phyloP scores from a whole-genome alignment of 2,888 invertebrate species.

The Nebria brevicollis region DNA sequence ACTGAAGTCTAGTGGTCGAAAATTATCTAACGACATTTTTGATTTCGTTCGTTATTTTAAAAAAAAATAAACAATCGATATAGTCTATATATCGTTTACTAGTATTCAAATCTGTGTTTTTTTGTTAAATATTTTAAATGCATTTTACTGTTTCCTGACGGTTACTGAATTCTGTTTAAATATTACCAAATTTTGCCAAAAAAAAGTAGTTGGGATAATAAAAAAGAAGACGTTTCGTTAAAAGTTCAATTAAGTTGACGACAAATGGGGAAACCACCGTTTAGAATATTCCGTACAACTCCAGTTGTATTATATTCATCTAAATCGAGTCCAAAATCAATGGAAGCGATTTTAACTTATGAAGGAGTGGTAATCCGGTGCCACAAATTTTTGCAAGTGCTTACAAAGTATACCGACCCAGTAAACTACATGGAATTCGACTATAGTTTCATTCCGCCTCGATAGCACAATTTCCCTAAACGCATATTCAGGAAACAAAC shows the following conservation, averaged over 20 bases:
- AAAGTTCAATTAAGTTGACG: constrained; percentile 22
- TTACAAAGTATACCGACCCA: constrained; percentile 26
- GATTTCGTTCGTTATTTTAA: too few species aligned
- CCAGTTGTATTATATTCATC: constrained; percentile 32
- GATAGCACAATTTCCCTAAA: constrained; percentile 53
- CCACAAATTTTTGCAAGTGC: constrained; percentile 33
- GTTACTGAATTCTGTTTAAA: constrained; percentile 18
- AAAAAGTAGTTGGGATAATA: background rate
- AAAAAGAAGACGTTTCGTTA: constrained; percentile 11
- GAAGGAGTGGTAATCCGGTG: constrained; percentile 34
- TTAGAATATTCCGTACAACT: constrained; percentile 38
- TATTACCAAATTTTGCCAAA: constrained; percentile 16
- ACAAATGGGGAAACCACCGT: constrained; percentile 44
- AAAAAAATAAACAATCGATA: too few species aligned
- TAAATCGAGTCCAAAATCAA: constrained; percentile 36
- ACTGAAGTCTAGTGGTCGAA: constrained; percentile 5
- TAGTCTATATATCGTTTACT: background rate
- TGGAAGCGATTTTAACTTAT: constrained; percentile 37
- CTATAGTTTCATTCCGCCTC: constrained; percentile 60
- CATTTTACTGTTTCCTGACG: constrained; percentile 34
- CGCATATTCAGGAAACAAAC: constrained; percentile 11
- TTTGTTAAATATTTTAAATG: constrained; percentile 33
- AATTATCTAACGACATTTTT: background rate
- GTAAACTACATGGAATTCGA: constrained; percentile 50
- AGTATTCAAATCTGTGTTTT: background rate